Evolutionary conservation across 2,797 vertebrate genomes (phyloP), one percentile per base, ranked within the genome.

Genomic region (Cottoperca gobio): DNA sequence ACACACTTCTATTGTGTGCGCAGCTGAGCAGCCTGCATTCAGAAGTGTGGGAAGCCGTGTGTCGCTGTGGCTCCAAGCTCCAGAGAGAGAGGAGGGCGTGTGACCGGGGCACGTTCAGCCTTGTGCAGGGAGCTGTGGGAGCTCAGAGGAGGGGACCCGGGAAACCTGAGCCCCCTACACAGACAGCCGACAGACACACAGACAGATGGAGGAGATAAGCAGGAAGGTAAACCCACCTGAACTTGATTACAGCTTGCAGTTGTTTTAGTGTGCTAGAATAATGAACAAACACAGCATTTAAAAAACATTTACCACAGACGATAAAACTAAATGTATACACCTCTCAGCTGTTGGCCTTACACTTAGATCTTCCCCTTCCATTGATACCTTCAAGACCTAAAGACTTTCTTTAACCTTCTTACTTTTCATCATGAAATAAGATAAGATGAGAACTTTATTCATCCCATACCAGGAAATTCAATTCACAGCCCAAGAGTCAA

Each of bases 11-110:
- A 86, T 94, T 95, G 92, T 94, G 77, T 49, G 58, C 1, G 52
- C 49, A 77, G 90, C 88, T 81, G 85, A 90, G 87, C 79, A n/a
- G 76, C 78, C 82, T 85, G 91, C 92, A 92, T 91, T 81, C 79
- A 88, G 66, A 89, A 94, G 92, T 95, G 93, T 95, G 94, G 93
- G 94, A 95, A 94, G 91, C 90, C 78, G 82, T 93, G 93, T 91
- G 92, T 88, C 85, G 14, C 82, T 11, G 71, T 64, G 90, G 85
- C 91, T 94, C 93, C 93, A 89, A 93, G 91, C 90, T 83, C 76
- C 81, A 55, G 53, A 76, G 76, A 77, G 74, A 73, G 85, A 67
- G 82, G 78, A 83, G 91, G 83, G 86, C 86, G 87, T 90, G 91
- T 84, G 85, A 93, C 88, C 60, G 43, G 89, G 84, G 88, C 89